Conservation (phyloP, 2,888 invertebrate species). For the Ophion ventricosus region DNA sequence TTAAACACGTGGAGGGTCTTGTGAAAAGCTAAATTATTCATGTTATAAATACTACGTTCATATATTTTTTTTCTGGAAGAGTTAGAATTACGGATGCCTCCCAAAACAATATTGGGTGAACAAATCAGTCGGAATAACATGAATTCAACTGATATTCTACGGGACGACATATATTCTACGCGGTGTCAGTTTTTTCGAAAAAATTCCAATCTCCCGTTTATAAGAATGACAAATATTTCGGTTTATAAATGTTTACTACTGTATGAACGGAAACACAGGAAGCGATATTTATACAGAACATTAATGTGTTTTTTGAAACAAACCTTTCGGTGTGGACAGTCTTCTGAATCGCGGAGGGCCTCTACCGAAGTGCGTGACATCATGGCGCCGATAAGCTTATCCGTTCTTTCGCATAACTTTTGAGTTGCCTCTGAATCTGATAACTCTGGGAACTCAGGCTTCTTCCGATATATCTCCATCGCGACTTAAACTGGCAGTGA, state of each 20-base stretch:
- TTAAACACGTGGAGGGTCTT: not conserved
- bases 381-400: conserved; percentile 9
- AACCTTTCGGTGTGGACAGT: conserved; percentile 1
- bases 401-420: too few species aligned
- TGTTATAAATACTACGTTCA: not conserved
- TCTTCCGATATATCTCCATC: conserved; percentile 10
- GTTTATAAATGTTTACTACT: too few species aligned
- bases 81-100: not conserved
- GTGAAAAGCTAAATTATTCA: not conserved
- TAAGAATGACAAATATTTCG: too few species aligned
- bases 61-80: not conserved
- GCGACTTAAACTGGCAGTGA: conserved; percentile 14
- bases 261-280: too few species aligned
- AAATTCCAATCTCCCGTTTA: not conserved
- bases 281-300: too few species aligned
- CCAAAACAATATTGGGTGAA: not conserved
- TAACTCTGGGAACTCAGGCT: not conserved
- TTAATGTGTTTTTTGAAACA: not conserved
- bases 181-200: not conserved
- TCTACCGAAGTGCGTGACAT: conserved; percentile 15
- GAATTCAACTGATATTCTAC: not conserved
- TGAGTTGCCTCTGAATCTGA: too few species aligned
- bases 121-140: not conserved
- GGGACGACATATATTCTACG: not conserved
- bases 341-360: not conserved